These are phyloP conservation scores for Hemistola chrysoprasaria DNA, from an alignment of 2,888 invertebrate species.

Conservation along the genomic window DNA sequence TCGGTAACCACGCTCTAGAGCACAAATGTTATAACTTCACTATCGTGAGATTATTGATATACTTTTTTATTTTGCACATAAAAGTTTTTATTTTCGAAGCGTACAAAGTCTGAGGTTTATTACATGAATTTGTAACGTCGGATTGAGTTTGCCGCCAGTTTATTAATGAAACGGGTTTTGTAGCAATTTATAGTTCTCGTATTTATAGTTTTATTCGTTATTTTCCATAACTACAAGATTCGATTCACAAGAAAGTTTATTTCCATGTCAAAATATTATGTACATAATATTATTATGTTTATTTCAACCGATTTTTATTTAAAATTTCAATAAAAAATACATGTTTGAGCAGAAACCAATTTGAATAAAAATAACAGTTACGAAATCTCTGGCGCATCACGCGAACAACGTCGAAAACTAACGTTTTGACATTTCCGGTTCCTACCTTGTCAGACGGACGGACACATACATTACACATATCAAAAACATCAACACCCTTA, in stretches of 20 bases:
- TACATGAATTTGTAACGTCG: neutral
- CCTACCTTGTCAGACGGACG: conserved; percentile 52
- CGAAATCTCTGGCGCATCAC: conserved; percentile 47
- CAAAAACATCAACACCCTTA: conserved; percentile 18
- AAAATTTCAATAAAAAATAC: no score
- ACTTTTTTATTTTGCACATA: conserved; percentile 24
- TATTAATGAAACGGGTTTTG: no score
- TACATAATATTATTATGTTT: no score
- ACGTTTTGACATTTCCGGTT: conserved; percentile 69
- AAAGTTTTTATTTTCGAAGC: conserved; percentile 24
- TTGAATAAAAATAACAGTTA: conserved; percentile 41
- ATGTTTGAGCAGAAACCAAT: no score
- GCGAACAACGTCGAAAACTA: conserved; percentile 61
- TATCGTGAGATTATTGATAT: conserved; percentile 36
- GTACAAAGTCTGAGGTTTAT: conserved; percentile 7
- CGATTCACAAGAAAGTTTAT: no score
- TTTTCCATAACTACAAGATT: no score
- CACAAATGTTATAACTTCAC: conserved; percentile 46
- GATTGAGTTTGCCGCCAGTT: neutral
- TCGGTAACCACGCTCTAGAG: conserved; percentile 70
- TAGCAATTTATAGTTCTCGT: no score
- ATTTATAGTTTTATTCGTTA: no score
- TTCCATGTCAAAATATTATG: no score
- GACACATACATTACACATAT: conserved; percentile 7
- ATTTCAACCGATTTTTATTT: no score